Base-by-base conservation (phyloP, 2,888 invertebrate genomes). In the Drosophila imparisetae region DNA sequence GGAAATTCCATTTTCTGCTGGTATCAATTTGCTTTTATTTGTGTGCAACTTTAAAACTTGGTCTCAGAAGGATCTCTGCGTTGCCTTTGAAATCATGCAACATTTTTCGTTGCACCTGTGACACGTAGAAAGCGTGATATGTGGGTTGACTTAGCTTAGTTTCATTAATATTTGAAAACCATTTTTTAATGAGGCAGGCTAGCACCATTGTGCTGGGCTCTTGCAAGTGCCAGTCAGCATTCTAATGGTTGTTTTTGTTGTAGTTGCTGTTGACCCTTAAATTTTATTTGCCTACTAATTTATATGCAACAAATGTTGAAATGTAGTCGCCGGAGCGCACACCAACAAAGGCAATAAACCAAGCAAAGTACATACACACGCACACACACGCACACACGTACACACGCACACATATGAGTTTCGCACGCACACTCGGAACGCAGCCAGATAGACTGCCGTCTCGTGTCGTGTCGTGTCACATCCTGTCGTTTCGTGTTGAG, bases 211-310 rank as follows among this genome's bases (percentile, higher is more conserved):
- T 11, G 21, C 48, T 36, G 30, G 53, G n/a, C 67, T 59, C 62
- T 58, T 77, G 66, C 55, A 66, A 75, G 61, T 72, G 70, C 27
- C 49, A 54, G 64, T 29, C 36, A 42, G 57, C 61, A 48, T 50
- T 45, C 65, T 58, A 61, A 66, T 50, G 54, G 29, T 30, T 55
- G 49, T 45, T 52, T 7, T 15, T 64, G 52, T 30, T 59, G 45
- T 36, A 53, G 49, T 57, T 75, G 64, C 18, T 78, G 74, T 78
- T 78, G 78, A 78, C 78, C 78, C 78, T 72, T 61, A 55, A 58
- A 72, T 76, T 58, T 64, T 79, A 79, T 79, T 79, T 80, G 80
- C 80, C 70, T 59, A 76, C 73, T 73, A 80, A 79, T 79, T 80
- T 79, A 80, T 76, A 61, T 67, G 58, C 70, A 72, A 68, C 67